Conservation (phyloP, 2,888 invertebrate genomes). For the Oligia strigilis region DNA sequence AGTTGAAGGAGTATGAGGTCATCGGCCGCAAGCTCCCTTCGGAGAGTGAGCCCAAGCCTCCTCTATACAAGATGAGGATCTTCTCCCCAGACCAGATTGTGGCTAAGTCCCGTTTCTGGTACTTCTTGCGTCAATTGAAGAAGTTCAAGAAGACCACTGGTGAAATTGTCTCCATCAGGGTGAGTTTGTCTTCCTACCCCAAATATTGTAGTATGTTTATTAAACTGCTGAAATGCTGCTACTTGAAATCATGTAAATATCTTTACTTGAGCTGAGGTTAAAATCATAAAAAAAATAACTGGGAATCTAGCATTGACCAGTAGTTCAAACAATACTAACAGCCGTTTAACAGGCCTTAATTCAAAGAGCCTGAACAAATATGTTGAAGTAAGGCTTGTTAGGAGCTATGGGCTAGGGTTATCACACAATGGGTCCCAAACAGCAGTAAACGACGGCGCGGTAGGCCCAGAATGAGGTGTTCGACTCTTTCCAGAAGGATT, state of each 20-base stretch:
- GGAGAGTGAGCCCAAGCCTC: constrained; percentile 97
- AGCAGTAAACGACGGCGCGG: no score
- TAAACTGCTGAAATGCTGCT: background rate
- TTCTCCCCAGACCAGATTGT: constrained; percentile 99
- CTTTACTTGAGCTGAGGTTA: no score
- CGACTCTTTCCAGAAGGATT: no score
- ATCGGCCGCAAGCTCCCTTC: constrained; percentile 99
- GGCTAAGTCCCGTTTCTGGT: constrained; percentile 99
- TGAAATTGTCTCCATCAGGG: constrained; percentile 98
- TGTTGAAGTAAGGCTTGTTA: background rate
- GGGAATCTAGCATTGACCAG: accelerated
- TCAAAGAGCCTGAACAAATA: background rate
- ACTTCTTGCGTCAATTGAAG: constrained; percentile 98
- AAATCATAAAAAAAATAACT: no score
- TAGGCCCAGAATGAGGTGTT: no score
- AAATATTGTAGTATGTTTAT: background rate
- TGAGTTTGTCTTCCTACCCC: constrained; percentile 78
- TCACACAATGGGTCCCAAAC: no score
- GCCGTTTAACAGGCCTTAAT: background rate
- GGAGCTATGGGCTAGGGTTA: no score
- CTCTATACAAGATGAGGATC: constrained; percentile 99
- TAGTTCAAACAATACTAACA: background rate
- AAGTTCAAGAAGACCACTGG: constrained; percentile 99
- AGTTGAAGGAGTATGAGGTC: constrained; percentile 99
- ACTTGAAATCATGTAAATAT: background rate